Base-by-base conservation (phyloP, 1,140 invertebrate genomes). In the Orius laevigatus region DNA sequence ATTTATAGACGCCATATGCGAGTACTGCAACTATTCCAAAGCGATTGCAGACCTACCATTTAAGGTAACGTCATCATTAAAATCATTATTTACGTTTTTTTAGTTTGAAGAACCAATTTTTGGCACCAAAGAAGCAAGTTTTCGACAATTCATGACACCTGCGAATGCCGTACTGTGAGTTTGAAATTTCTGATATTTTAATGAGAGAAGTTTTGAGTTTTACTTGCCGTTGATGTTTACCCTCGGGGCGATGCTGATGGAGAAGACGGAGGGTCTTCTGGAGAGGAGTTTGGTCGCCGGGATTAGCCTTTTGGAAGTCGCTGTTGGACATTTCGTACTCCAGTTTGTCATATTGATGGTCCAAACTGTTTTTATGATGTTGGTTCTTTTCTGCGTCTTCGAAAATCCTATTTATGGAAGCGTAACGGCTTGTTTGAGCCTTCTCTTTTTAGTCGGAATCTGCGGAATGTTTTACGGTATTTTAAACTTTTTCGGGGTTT, bases 271-370 rank as follows among this genome's bases (percentile, higher is more conserved):
- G 9, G 57, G 57, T 9, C 41, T 67, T 44, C 48, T 56, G 3
- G 56, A 55, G 19, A 52, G 57, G 31, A 54, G 53, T 47, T 48
- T 58, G 3, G 44, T 53, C 2, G 50, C 57, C 20, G 58, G 55
- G 57, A 38, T 94, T 0, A 78, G 79, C 1, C 79, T 87, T 0
- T 75, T 78, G 1, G 85, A 90, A 65, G 75, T 90, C 16, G 70
- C 90, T 15, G 71, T 85, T 18, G 79, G 79, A 8, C 84, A 88
- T 62, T 75, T 89, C 1, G 66, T 81, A 1, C 84, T 87, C 0
- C 87, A 94, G 62, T 82, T 92, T 60, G 62, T 73, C 0, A 73
- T 90, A 53, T 82, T 76, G 1, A 59, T 83, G n/a, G 55, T 69
- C 9, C 66, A 92, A 64, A 89, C 90, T 5, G 16, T 25, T 10